A percentile compares a stretch with the other conserved stretches of the same genome.
These are phyloP conservation scores for Aphidius gifuensis DNA, from an alignment of 1,140 invertebrate genomes.

Conservation along the genomic window DNA sequence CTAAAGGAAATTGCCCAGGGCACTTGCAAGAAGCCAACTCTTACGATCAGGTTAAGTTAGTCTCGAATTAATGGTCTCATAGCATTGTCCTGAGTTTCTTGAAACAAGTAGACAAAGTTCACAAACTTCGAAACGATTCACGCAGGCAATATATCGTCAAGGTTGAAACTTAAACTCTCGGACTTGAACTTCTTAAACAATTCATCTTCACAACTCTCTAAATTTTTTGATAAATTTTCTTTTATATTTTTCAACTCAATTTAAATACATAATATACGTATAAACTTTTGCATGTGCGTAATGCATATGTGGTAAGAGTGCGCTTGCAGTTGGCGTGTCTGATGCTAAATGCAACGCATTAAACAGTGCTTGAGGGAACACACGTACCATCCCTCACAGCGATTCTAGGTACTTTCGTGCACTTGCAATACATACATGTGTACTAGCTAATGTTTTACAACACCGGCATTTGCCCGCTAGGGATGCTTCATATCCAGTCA, in stretches of 20 bases:
- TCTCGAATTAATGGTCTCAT: conserved; percentile 27
- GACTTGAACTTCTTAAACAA: neutral
- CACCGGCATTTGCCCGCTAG: conserved; percentile 8
- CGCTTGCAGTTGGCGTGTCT: conserved; percentile 3
- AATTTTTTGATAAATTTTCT: too few relatives aligned
- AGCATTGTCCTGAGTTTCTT: conserved; percentile 28
- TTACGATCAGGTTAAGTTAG: neutral
- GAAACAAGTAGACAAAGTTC: conserved; percentile 25
- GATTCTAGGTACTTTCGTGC: conserved; percentile 1
- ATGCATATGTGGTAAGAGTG: neutral
- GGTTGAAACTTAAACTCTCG: conserved; percentile 16
- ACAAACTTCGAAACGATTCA: conserved; percentile 22
- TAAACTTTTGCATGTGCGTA: too few relatives aligned
- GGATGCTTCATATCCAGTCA: conserved; percentile 9
- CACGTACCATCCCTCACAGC: neutral
- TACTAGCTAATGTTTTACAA: conserved; percentile 13
- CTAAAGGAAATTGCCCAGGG: conserved; percentile 21
- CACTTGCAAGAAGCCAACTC: conserved; percentile 16
- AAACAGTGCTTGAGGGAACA: conserved; percentile 19
- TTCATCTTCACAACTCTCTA: too few relatives aligned
- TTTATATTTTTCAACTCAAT: too few relatives aligned
- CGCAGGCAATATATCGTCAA: conserved; percentile 24
- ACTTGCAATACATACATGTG: conserved; percentile 5
- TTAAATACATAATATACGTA: too few relatives aligned
- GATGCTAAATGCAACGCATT: conserved; percentile 21